Evolutionary conservation across 2,113 vertebrate species (phyloP).

Genomic region (Clarias gariepinus): DNA sequence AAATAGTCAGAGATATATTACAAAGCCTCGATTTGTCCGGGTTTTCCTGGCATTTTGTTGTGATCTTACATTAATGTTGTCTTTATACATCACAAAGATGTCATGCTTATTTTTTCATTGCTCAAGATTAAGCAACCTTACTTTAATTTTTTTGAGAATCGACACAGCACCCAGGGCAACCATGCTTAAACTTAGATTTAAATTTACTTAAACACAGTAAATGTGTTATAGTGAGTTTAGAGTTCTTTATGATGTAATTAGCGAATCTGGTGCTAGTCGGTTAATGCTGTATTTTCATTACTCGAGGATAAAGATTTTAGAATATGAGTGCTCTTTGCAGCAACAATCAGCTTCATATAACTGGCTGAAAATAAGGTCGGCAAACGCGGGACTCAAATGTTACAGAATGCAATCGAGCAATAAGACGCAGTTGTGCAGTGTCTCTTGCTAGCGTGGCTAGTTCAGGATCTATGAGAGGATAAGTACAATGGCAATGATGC

Average conservation of each 20-base stretch:
- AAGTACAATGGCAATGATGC: background rate
- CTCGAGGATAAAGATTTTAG: too few relatives aligned
- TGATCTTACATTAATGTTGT: background rate
- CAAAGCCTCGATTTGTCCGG: background rate
- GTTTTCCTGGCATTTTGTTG: background rate
- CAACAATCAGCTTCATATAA: background rate
- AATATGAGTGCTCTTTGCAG: background rate
- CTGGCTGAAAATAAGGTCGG: background rate
- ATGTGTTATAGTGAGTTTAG: background rate
- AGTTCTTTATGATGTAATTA: background rate
- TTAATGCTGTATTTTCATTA: background rate
- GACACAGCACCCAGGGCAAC: background rate
- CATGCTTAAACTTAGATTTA: background rate
- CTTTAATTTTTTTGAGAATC: background rate
- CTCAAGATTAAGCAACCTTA: background rate
- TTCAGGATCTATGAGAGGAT: background rate
- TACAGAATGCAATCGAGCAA: background rate
- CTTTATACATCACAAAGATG: conserved; percentile 1
- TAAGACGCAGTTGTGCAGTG: background rate
- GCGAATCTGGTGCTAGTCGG: background rate
- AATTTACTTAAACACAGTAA: background rate
- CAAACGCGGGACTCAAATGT: background rate
- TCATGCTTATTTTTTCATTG: background rate
- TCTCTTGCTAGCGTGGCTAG: background rate
- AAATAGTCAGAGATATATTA: conserved; percentile 20